Percentiles rank a stretch among this genome's conserved stretches.
Evolutionary conservation across 2,888 invertebrate genomes (phyloP).

Genomic region (Agriopis marginaria): DNA sequence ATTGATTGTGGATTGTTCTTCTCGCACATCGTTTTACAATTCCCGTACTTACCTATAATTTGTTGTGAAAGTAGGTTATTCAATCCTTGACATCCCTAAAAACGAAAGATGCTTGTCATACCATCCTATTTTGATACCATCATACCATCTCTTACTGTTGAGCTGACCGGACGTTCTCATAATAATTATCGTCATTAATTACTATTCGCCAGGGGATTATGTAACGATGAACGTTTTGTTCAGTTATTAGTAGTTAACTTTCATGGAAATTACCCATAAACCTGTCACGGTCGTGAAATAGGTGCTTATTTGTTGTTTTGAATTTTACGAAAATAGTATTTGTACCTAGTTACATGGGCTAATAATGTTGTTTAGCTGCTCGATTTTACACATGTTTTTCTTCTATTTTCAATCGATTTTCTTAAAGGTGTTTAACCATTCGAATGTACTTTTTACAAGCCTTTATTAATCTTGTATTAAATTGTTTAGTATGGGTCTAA

Average conservation of each 20-base stretch:
- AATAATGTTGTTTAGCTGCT: too few relatives aligned
- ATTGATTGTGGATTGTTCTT: too few relatives aligned
- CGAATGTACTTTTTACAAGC: too few relatives aligned
- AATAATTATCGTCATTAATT: constrained; percentile 56
- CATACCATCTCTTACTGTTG: constrained; percentile 8
- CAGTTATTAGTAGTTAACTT: constrained; percentile 29
- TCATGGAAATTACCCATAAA: constrained; percentile 26
- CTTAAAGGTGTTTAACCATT: too few relatives aligned
- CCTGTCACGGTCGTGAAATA: constrained; percentile 18
- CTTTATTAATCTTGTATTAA: too few relatives aligned
- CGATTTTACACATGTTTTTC: too few relatives aligned
- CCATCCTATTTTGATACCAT: too few relatives aligned
- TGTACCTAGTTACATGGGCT: neutral
- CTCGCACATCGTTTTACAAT: too few relatives aligned
- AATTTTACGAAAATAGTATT: neutral
- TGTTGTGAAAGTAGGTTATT: too few relatives aligned
- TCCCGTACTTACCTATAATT: too few relatives aligned
- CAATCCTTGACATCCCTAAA: constrained; percentile 6
- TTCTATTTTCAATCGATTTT: too few relatives aligned
- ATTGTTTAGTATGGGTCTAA: too few relatives aligned
- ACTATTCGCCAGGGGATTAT: constrained; percentile 49
- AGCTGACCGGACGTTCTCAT: constrained; percentile 47
- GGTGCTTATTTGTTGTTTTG: constrained; percentile 3
- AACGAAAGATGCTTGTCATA: constrained; percentile 6
- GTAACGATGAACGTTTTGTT: constrained; percentile 35